Evolutionary conservation across 2,888 invertebrate genomes (phyloP).

Genomic region (Neoitamus cyanurus): DNA sequence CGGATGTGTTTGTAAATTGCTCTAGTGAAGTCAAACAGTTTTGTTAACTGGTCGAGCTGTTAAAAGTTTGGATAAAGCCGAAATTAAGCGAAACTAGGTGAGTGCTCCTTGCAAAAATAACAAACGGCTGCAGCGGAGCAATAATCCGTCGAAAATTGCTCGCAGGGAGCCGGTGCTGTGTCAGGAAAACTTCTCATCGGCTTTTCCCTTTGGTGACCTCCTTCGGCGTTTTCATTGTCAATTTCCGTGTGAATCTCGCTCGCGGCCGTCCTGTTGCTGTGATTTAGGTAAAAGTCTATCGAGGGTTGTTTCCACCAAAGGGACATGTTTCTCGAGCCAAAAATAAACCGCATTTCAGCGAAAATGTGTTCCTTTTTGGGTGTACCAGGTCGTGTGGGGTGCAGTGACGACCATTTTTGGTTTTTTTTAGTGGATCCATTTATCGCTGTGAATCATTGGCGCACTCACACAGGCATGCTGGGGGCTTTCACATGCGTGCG

Average conservation of each 20-base stretch:
- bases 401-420: conserved; percentile 40
- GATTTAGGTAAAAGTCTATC: not conserved
- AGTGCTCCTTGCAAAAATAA: not conserved
- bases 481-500: not conserved
- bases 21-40: conserved; percentile 33
- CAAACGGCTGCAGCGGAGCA: not conserved
- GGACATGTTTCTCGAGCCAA: not conserved
- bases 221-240: conserved; percentile 41
- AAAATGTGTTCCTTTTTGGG: conserved; percentile 15
- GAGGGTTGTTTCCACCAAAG: not conserved
- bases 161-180: not conserved
- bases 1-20: conserved; percentile 11
- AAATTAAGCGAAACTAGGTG: conserved; percentile 22
- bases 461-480: not conserved
- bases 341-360: not conserved
- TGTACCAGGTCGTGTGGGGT: conserved; percentile 29
- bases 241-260: not conserved
- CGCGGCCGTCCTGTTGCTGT: conserved; percentile 10
- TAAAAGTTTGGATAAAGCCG: conserved; percentile 1
- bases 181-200: conserved; percentile 19
- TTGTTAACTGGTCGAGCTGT: conserved; percentile 2
- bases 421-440: conserved; percentile 16
- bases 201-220: conserved; percentile 37
- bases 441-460: conserved; percentile 29
- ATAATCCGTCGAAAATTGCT: not conserved